Evolutionary conservation across 1,140 invertebrate genomes (phyloP).

Genomic region (Goniozus legneri): DNA sequence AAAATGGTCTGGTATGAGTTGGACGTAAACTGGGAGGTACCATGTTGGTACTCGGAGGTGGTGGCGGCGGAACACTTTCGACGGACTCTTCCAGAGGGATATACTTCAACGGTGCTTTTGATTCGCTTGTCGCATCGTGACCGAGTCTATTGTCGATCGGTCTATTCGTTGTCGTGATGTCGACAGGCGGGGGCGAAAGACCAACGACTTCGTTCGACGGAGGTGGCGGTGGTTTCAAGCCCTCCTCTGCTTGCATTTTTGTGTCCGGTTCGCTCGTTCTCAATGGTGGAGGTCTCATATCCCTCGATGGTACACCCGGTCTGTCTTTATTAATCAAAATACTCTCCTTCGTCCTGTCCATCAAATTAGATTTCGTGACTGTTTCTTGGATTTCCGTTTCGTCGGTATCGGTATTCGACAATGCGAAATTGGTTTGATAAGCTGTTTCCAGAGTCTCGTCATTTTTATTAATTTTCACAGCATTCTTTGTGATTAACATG

Average conservation of each 20-base stretch:
- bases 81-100: constrained; percentile 41
- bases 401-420: constrained; percentile 14
- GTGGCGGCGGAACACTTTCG: constrained; percentile 15
- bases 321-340: constrained; percentile 12
- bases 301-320: constrained; percentile 35
- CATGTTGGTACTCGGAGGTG: constrained; percentile 40
- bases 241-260: constrained; percentile 31
- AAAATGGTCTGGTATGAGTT: constrained; percentile 39
- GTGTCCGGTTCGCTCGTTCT: constrained; percentile 7
- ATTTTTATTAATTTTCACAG: constrained; percentile 18
- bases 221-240: constrained; percentile 42
- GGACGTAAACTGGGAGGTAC: constrained; percentile 42
- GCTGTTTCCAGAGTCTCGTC: constrained; percentile 35
- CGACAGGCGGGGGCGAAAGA: constrained; percentile 44
- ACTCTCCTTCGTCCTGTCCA: constrained; percentile 9
- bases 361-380: constrained; percentile 10
- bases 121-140: constrained; percentile 22
- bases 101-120: constrained; percentile 40
- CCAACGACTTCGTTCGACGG: constrained; percentile 42
- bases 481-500: constrained; percentile 24
- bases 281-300: constrained; percentile 45
- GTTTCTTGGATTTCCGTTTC: constrained; percentile 9
- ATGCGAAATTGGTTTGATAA: constrained; percentile 42
- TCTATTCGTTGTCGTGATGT: constrained; percentile 37
- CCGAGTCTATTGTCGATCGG: constrained; percentile 23